phyloP scores from a whole-genome alignment of 2,888 invertebrate species.

The Phania funesta region DNA sequence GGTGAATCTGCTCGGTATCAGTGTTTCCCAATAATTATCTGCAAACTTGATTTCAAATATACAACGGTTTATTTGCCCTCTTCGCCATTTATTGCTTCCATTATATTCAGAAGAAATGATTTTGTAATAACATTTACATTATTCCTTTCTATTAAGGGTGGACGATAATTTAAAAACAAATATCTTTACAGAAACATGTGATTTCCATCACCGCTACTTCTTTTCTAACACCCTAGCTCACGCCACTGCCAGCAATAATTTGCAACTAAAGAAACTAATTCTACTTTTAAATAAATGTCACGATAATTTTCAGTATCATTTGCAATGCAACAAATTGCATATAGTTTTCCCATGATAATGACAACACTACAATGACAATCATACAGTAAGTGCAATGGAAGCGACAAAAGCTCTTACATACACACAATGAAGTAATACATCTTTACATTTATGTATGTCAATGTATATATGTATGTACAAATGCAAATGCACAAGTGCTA shows the following conservation, averaged over 20 bases:
- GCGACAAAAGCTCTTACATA: conserved; percentile 21
- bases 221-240: conserved; percentile 6
- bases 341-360: conserved; percentile 66
- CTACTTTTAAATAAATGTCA: conserved; percentile 66
- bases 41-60: too few relatives aligned
- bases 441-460: neutral
- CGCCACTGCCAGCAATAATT: neutral
- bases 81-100: too few relatives aligned
- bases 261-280: conserved; percentile 59
- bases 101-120: too few relatives aligned
- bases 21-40: too few relatives aligned
- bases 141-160: conserved; percentile 59
- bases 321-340: conserved; percentile 67
- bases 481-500: neutral
- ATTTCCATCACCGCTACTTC: conserved; percentile 22
- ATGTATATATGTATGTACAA: neutral
- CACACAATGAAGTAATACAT: conserved; percentile 8
- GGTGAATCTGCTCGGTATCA: too few relatives aligned
- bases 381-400: conserved; percentile 33
- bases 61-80: too few relatives aligned
- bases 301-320: conserved; percentile 68
- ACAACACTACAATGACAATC: conserved; percentile 45
- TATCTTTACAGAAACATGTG: conserved; percentile 53
- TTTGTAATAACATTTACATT: conserved; percentile 46
- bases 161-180: conserved; percentile 56